Evolutionary conservation across 2,113 vertebrate genomes (phyloP).

Genomic region (Enhydra lutris): DNA sequence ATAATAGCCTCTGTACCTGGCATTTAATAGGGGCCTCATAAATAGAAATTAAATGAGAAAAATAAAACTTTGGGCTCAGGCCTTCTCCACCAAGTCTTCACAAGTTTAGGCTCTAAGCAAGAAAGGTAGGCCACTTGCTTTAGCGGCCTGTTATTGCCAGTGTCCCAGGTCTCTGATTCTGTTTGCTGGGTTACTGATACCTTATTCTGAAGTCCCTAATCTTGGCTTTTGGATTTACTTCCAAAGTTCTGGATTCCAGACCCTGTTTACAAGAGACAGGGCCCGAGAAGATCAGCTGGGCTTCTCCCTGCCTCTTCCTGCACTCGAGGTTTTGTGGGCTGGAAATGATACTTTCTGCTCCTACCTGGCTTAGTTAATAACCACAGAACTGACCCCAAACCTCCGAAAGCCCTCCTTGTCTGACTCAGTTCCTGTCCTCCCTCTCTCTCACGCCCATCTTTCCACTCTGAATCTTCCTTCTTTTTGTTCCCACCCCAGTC

Average conservation of each 20-base stretch:
- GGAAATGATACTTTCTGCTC: neutral
- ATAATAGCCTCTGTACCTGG: neutral
- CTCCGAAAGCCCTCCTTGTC: neutral
- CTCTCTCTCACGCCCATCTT: neutral
- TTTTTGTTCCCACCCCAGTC: neutral
- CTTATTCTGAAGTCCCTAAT: neutral
- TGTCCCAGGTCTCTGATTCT: neutral
- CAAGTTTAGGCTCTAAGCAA: neutral
- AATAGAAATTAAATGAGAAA: neutral
- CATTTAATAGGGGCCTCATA: neutral
- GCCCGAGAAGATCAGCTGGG: neutral
- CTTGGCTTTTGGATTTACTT: neutral
- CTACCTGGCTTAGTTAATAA: neutral
- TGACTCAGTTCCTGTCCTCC: neutral
- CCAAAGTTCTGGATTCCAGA: neutral
- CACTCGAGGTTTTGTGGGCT: neutral
- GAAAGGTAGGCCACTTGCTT: neutral
- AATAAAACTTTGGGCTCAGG: neutral
- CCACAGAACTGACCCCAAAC: neutral
- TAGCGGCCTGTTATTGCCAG: neutral
- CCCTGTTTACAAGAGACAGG: neutral
- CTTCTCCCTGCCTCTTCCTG: neutral
- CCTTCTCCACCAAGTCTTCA: neutral
- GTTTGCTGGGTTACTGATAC: neutral
- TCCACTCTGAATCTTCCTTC: neutral